A percentile compares a stretch with the other conserved stretches of the same genome.
phyloP scores from a whole-genome alignment of 2,113 vertebrate genomes.

The Laticauda laticaudata region DNA sequence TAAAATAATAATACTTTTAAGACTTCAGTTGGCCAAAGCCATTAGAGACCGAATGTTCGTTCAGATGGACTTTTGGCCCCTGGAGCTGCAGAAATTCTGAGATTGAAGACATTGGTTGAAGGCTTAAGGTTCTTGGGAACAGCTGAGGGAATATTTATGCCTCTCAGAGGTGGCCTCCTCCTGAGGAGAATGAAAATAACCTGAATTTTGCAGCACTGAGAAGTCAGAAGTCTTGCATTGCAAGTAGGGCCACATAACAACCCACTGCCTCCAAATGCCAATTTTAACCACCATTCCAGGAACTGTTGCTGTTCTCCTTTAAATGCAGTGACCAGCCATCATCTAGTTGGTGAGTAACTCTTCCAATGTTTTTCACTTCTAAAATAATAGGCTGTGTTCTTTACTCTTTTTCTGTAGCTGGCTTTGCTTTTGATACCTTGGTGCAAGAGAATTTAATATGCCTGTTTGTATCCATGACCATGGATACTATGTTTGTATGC shows the following conservation, averaged over 20 bases:
- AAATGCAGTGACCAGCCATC: neutral
- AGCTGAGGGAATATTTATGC: neutral
- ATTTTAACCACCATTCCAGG: neutral
- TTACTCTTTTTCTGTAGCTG: neutral
- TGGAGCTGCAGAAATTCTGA: neutral
- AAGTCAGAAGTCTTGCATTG: neutral
- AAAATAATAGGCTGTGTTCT: neutral
- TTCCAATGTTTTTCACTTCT: neutral
- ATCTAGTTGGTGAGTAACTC: neutral
- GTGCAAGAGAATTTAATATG: neutral
- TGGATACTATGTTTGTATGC: neutral
- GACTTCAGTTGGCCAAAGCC: neutral
- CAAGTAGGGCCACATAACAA: neutral
- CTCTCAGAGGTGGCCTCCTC: neutral
- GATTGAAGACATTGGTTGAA: neutral
- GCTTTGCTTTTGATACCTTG: neutral
- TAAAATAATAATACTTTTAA: neutral
- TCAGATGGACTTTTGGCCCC: neutral
- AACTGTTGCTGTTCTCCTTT: neutral
- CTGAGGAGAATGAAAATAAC: neutral
- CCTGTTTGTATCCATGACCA: neutral
- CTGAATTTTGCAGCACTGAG: neutral
- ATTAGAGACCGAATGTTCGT: neutral
- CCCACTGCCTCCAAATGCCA: neutral
- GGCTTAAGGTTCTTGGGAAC: neutral